Evolutionary conservation across 2,797 vertebrate species (phyloP).

Genomic region (Silurus aristotelis): DNA sequence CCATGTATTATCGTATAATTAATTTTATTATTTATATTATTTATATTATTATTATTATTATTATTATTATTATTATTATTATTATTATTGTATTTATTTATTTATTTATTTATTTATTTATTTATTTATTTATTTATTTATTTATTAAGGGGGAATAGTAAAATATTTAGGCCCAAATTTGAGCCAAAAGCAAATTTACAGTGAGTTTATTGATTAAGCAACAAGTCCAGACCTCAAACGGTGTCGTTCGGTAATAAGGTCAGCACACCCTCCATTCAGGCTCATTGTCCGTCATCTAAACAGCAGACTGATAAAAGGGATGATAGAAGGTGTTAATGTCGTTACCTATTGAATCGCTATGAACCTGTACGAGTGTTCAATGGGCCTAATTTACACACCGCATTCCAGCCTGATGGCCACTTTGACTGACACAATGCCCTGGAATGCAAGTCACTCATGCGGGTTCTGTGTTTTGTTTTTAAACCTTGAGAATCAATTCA

Average conservation of each 20-base stretch:
- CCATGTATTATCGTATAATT: too few species aligned
- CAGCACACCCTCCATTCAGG: neutral
- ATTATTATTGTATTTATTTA: too few species aligned
- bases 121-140: too few species aligned
- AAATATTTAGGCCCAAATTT: neutral
- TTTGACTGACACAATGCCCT: conserved; percentile 45
- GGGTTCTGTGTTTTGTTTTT: neutral
- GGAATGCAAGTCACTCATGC: conserved; percentile 13
- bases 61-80: too few species aligned
- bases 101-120: too few species aligned
- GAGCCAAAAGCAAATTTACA: neutral
- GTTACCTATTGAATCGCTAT: conserved; percentile 14
- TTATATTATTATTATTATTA: too few species aligned
- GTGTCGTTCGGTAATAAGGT: neutral
- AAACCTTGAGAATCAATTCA: neutral
- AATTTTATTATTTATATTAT: too few species aligned
- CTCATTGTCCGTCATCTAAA: neutral
- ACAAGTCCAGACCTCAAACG: neutral
- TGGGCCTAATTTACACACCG: conserved; percentile 48
- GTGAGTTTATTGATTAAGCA: neutral
- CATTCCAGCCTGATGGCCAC: conserved; percentile 54
- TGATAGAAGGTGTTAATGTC: conserved; percentile 15
- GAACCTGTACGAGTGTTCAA: conserved; percentile 57
- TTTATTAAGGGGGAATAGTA: too few species aligned
- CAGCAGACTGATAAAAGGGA: neutral